Evolutionary conservation across 2,113 vertebrate genomes (phyloP), one percentile per base, ranked within the genome.

Genomic region (Gopherus evgoodei): DNA sequence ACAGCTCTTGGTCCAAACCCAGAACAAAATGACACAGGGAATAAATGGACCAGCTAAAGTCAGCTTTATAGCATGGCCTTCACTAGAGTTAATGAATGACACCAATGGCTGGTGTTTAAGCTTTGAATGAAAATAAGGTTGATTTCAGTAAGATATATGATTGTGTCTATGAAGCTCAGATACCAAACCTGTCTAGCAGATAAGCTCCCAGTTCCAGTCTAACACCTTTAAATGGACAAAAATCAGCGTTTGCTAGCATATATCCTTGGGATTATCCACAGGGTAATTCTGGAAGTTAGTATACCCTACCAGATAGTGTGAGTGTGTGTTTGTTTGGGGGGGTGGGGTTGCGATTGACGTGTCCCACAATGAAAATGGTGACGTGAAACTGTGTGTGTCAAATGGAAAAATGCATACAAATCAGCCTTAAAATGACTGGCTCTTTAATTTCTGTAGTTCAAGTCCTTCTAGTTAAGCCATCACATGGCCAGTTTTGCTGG

Each of bases 61-160:
- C 8, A 1, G 19, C 21, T 75, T 75, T 42, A 5, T n/a, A 69
- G 35, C 8, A 9, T 12, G 17, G 13, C 65, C 35, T 42, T 75
- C n/a, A 21, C 25, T 44, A 19, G 35, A 0, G 0, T 49, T 59
- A 56, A 65, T 4, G 16, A 21, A 14, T 14, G 17, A 65, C 65
- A 29, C 27, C 44, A 49, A 78, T 0, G 1, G 5, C 0, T 9
- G 54, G 6, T 82, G 9, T 78, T 94, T 38, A 47, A 65, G 54
- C 21, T 38, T n/a, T 52, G 11, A 11, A 72, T 49, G 35, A 69
- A 38, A 38, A 38, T 6, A 25, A 24, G 38, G n/a, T 24, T 75
- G 38, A 3, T 22, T 42, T 35, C 62, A 35, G 14, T 35, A 65
- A 35, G 62, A 8, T 16, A 42, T 25, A 11, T 42, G 38, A 12